Percentiles rank a stretch among this genome's conserved stretches.
phyloP scores from a whole-genome alignment of 1,140 invertebrate species.

The Nasonia longicornis region DNA sequence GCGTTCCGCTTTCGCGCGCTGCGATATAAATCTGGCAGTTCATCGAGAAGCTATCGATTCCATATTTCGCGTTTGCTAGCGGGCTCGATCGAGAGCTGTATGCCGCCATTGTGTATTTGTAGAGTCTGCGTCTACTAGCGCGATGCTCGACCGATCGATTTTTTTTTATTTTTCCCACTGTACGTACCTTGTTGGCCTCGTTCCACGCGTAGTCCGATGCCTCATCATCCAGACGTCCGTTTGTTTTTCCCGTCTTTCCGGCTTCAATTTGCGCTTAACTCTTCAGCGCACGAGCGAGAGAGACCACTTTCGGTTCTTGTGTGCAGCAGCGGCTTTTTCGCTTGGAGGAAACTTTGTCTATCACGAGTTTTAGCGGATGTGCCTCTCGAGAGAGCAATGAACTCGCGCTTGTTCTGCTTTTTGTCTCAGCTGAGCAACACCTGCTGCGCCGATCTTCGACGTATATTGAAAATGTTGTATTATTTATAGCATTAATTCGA shows the following conservation, averaged over 20 bases:
- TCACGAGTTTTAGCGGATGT: background rate
- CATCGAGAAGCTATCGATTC: slow-evolving; percentile 53
- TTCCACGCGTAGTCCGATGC: background rate
- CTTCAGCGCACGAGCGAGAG: background rate
- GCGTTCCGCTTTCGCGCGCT: background rate
- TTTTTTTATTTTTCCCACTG: background rate
- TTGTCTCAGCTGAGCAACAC: background rate
- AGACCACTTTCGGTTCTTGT: background rate
- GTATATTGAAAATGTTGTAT: background rate
- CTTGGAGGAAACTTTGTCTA: background rate
- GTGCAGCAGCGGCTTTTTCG: background rate
- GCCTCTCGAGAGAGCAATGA: background rate
- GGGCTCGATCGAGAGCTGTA: background rate
- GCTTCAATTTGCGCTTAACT: slow-evolving; percentile 35
- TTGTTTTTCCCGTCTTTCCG: slow-evolving; percentile 45
- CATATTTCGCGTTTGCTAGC: slow-evolving; percentile 54
- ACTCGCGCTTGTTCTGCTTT: background rate
- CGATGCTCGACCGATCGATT: background rate
- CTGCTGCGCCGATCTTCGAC: background rate
- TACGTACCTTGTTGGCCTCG: background rate
- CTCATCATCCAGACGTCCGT: slow-evolving; percentile 44
- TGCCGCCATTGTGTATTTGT: background rate
- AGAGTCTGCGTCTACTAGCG: background rate
- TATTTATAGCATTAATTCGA: no score
- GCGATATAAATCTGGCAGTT: slow-evolving; percentile 16